Evolutionary conservation across 2,888 invertebrate species (phyloP), one percentile per base, ranked within the genome.

Genomic region (Rhingia rostrata): DNA sequence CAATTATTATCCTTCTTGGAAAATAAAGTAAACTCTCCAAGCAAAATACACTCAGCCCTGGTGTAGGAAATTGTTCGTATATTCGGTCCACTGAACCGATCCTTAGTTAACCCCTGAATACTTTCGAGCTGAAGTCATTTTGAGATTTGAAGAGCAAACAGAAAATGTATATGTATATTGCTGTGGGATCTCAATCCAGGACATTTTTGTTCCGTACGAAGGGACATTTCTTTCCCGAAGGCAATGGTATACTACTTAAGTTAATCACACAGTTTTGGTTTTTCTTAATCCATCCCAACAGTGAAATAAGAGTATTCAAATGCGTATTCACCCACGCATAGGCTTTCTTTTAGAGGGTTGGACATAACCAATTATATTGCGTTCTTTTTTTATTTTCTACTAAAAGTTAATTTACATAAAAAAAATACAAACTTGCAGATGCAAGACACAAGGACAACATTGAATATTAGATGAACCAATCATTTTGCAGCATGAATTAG

Each of bases 261-360:
- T 69, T 74, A 75, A 81, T 81, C 80, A 75, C 4, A 22, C 49
- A 73, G 45, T 56, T 56, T 43, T 74, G 63, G 74, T 81, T 64
- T 53, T 69, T 74, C 22, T 75, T 81, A 74, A 81, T 69, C 49
- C 58, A 63, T 74, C 74, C 74, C 80, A n/a, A 45, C 63, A 74
- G 80, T 69, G 39, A 49, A 74, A 81, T 75, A 64, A 80, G 69
- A 47, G 54, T 67, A 67, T 3, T 58, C 9, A 45, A 79, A 56
- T 63, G 54, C 54, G 12, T 37, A 63, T 33, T 51, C 39, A 54
- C 54, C 54, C 67, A 12, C n/a, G n/a, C 45, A 61, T 53, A 61
- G 63, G 49, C 63, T 56, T 60, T 33, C 43, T 1, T 32, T 9
- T 43, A 41, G 39, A 22, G 22, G 66, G 53, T 33, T 61, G 67